A percentile compares a stretch with the other conserved stretches of the same genome.
Conservation (phyloP, 2,797 vertebrate genomes). For the Peromyscus attwateri region DNA sequence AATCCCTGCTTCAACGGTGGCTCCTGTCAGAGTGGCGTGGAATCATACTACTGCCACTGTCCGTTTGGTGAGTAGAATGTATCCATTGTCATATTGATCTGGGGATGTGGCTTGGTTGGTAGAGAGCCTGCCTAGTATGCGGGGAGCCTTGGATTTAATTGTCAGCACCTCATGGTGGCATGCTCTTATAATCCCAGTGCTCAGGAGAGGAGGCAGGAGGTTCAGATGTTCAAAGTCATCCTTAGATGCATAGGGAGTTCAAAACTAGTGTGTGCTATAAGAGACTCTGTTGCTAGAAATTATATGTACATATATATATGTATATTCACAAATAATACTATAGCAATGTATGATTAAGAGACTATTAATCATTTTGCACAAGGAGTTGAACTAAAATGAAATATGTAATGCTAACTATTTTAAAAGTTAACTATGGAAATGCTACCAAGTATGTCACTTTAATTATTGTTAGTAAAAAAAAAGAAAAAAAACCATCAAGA, state of each 20-base stretch:
- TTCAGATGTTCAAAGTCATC: not conserved
- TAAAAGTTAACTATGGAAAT: slow-evolving; percentile 50
- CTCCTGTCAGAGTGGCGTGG: slow-evolving; percentile 97
- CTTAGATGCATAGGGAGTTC: not conserved
- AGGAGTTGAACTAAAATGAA: not conserved
- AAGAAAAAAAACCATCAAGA: not conserved
- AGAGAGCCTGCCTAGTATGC: not conserved
- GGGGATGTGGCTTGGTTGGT: not conserved
- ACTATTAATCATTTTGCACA: not conserved
- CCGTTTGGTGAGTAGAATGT: slow-evolving; percentile 95
- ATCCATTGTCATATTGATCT: not conserved
- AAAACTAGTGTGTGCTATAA: not conserved
- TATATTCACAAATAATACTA: not conserved
- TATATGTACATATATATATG: not conserved
- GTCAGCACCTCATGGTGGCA: not conserved
- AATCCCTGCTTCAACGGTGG: slow-evolving; percentile 99
- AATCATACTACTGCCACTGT: slow-evolving; percentile 98
- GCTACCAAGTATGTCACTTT: not conserved
- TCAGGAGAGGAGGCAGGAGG: not conserved
- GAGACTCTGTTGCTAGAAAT: not conserved
- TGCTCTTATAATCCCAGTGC: not conserved
- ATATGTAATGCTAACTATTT: not conserved
- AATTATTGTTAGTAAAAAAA: slow-evolving; percentile 19
- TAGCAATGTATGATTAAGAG: not conserved
- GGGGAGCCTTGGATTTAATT: not conserved